Evolutionary conservation across 2,888 invertebrate species (phyloP), one percentile per base, ranked within the genome.

Genomic region (Malacosoma neustria): DNA sequence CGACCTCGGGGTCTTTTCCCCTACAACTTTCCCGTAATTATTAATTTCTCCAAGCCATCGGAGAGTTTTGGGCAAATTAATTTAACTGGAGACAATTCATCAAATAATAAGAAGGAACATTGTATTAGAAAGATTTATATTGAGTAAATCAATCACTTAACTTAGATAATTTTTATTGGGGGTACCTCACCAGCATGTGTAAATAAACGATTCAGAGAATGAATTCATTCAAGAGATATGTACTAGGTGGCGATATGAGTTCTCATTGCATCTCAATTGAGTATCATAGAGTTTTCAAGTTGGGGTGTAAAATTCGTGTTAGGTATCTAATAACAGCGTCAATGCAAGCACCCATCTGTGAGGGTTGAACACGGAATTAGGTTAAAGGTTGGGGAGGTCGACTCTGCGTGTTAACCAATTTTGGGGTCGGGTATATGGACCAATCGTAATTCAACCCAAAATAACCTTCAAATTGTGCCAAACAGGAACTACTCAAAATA

Each of bases 321-420:
- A n/a, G n/a, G n/a, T n/a, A 71, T 65, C 58, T 54, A 69, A 72
- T 71, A 70, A 71, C 64, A 69, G 57, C 58, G 54, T 60, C 63
- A 66, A 62, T 68, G 63, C 61, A 63, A 59, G 65, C 54, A 48
- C 48, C 62, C 61, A 66, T 63, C 60, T 61, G 63, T 50, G 64
- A 70, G 73, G 70, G 68, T 57, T 61, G 57, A 55, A 57, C 56
- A 49, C 47, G 49, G 61, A 75, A 74, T 74, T 74, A 67, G 75
- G 72, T 75, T 69, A 74, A 67, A 75, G 70, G 67, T 71, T 65
- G 68, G 67, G 64, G 64, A 67, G 67, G 63, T 67, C 59, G 61
- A 51, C 52, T 48, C 41, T 46, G 58, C 54, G 53, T 57, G 61
- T 64, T 60, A 57, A 65, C 54, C 61, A 65, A 58, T 62, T 72